Conservation (phyloP, 2,797 vertebrate genomes). For the Tachyglossus aculeatus region DNA sequence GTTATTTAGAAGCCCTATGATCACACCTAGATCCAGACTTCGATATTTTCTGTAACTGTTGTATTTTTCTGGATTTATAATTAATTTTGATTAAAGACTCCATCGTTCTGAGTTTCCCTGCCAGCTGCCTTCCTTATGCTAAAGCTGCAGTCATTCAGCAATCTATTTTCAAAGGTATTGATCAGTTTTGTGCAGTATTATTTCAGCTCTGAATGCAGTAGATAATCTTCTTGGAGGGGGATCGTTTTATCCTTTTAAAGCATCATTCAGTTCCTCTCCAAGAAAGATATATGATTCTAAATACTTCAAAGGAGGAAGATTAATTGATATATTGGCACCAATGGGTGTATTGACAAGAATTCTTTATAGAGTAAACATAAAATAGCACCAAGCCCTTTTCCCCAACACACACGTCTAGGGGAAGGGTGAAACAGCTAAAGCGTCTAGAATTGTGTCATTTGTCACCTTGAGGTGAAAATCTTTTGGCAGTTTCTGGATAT, state of each 20-base stretch:
- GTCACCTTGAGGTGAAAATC: background rate
- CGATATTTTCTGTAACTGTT: background rate
- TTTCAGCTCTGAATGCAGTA: background rate
- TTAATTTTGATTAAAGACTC: background rate
- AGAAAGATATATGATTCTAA: background rate
- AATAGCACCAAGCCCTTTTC: too few species aligned
- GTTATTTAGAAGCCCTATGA: background rate
- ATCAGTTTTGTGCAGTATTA: background rate
- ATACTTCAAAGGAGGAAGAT: background rate
- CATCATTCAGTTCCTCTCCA: background rate
- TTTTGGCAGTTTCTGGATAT: conserved; percentile 32
- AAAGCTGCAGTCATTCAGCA: conserved; percentile 3
- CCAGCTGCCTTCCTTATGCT: background rate
- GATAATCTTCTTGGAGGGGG: background rate
- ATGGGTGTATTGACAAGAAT: background rate
- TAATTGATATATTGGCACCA: background rate
- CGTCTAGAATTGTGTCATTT: too few species aligned
- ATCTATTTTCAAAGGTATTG: background rate
- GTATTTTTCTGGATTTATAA: background rate
- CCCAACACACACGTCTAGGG: too few species aligned
- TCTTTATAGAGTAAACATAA: conserved; percentile 34
- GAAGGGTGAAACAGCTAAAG: too few species aligned
- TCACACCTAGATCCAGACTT: background rate
- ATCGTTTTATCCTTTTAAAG: conserved; percentile 1
- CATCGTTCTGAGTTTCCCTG: background rate